A percentile compares a stretch with the other conserved stretches of the same genome.
These are phyloP conservation scores for Cinclus cinclus DNA, from an alignment of 2,113 vertebrate genomes.

Conservation along the genomic window DNA sequence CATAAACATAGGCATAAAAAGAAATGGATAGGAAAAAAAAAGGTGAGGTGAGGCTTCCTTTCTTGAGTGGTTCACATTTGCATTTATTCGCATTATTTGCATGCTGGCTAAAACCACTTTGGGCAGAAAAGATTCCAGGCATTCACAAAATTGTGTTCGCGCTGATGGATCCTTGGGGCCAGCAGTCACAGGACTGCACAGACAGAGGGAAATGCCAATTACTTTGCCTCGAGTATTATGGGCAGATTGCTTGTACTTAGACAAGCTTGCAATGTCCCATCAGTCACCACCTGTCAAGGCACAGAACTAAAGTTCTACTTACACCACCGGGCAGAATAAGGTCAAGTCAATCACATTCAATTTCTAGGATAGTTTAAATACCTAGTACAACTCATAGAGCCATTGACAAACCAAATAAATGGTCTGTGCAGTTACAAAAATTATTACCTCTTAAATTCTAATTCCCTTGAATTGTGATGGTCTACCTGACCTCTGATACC, in stretches of 20 bases:
- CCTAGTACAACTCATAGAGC: background rate
- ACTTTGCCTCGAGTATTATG: background rate
- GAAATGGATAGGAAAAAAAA: background rate
- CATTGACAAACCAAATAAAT: background rate
- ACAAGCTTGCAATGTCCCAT: background rate
- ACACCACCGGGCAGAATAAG: background rate
- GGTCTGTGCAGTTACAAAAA: background rate
- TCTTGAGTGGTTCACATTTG: background rate
- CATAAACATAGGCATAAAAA: background rate
- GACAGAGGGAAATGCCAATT: background rate
- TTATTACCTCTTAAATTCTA: background rate
- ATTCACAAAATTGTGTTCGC: background rate
- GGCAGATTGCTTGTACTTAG: background rate
- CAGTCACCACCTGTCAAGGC: background rate
- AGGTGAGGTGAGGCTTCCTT: background rate
- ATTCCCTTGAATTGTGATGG: background rate
- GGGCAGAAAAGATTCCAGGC: background rate
- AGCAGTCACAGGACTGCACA: background rate
- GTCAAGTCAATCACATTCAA: slow-evolving; percentile 2
- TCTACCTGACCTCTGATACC: background rate
- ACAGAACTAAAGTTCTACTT: background rate
- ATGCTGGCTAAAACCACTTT: slow-evolving; percentile 3
- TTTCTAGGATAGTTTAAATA: background rate
- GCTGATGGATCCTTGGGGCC: background rate
- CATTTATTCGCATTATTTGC: background rate